Base-by-base conservation (phyloP, 2,888 invertebrate genomes). In the Hedychridium roseum region DNA sequence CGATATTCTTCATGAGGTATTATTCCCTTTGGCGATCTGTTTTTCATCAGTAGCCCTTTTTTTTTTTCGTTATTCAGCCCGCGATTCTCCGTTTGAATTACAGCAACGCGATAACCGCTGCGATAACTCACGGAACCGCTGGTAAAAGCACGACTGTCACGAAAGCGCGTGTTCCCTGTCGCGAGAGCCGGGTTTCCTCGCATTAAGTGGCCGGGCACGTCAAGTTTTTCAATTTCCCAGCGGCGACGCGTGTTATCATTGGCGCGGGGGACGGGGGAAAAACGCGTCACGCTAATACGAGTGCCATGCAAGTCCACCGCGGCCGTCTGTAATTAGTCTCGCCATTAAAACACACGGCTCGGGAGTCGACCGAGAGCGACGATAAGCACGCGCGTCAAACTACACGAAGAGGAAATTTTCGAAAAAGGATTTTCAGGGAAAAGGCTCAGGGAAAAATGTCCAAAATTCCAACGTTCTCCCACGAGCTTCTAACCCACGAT, bases 281-380 rank as follows among this genome's bases (percentile, higher is more conserved):
- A 43, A 37, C 20, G 18, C 52, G 64, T 64, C 63, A 60, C 63
- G 63, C 58, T 54, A 64, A 64, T 60, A 50, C 46, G 16, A 14
- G 26, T 2, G 21, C 39, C 47, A 52, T 40, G 54, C 49, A 56
- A 55, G 35, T 43, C 57, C 20, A 44, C 55, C 54, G 59, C 60
- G 53, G 23, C 37, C 44, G 53, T 54, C 64, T 60, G 57, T 72
- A 72, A 74, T 73, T 73, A 70, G 68, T 68, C 63, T 60, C 57
- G 59, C 63, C 56, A 63, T 70, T 69, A 69, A 67, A 70, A n/a
- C n/a, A n/a, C n/a, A n/a, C 63, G 62, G 68, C 68, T 68, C 66
- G 51, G 62, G 66, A 68, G 65, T 67, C 64, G 55, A 54, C 48
- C 51, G 37, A 50, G 9, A 9, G 5, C 9, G 9, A 9, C 5